Evolutionary conservation across 2,113 vertebrate genomes (phyloP).

Genomic region (Machaerirhynchus nigripectus): DNA sequence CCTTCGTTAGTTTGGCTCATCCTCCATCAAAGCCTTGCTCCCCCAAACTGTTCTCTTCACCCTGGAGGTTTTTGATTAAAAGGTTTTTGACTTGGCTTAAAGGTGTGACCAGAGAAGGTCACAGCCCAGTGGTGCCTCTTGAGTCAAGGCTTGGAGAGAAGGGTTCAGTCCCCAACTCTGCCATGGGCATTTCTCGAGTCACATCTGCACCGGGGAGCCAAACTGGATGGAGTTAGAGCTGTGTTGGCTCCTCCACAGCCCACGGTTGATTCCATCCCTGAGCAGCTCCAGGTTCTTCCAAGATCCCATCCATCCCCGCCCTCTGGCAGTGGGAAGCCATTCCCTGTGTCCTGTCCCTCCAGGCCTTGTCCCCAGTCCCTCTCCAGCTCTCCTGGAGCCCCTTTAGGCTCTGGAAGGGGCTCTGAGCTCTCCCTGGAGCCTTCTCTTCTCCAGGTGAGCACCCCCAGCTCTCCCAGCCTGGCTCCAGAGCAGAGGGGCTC

Average conservation of each 20-base stretch:
- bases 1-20: neutral
- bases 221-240: neutral
- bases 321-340: neutral
- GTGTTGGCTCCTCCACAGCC: neutral
- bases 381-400: neutral
- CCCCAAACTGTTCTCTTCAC: neutral
- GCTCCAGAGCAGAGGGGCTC: neutral
- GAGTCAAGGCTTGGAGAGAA: neutral
- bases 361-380: neutral
- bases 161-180: neutral
- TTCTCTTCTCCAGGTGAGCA: accelerated
- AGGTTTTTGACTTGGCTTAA: neutral
- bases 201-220: neutral
- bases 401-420: neutral
- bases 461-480: neutral
- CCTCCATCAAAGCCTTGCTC: neutral
- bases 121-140: no score
- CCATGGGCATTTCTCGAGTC: accelerated
- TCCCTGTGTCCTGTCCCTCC: neutral
- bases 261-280: neutral
- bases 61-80: neutral
- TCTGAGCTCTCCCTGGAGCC: neutral
- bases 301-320: neutral
- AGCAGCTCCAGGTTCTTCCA: neutral
- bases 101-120: neutral